Conservation (phyloP, 2,113 vertebrate species). For the Phylloscopus trochiloides region DNA sequence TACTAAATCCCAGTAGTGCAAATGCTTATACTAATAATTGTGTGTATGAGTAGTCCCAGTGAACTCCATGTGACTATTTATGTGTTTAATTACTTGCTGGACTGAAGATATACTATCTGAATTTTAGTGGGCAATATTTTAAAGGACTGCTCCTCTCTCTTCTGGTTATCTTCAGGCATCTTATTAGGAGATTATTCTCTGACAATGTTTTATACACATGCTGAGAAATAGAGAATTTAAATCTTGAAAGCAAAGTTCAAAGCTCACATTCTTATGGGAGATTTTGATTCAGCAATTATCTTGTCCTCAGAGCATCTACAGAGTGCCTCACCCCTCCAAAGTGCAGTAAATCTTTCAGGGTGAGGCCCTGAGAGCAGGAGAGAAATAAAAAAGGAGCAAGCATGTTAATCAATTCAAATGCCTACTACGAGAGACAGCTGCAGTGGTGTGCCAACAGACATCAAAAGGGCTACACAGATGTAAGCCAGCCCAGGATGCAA, state of each 20-base stretch:
- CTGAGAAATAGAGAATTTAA: conserved; percentile 2
- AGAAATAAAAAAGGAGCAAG: neutral
- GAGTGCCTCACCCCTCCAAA: neutral
- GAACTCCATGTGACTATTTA: conserved; percentile 28
- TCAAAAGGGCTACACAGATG: conserved; percentile 29
- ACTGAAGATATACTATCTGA: neutral
- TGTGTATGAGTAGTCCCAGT: neutral
- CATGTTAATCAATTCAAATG: conserved; percentile 22
- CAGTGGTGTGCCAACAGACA: neutral
- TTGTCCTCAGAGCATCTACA: neutral
- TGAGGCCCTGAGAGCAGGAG: neutral
- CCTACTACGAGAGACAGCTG: neutral
- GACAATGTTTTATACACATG: neutral
- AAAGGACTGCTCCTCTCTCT: neutral
- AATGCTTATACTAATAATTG: conserved; percentile 6
- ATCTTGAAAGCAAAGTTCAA: conserved; percentile 14
- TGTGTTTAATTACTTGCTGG: conserved; percentile 48
- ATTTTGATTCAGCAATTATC: conserved; percentile 17
- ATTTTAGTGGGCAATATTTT: conserved; percentile 5
- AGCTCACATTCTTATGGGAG: neutral
- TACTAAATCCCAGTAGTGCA: neutral
- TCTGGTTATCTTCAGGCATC: neutral
- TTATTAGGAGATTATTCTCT: conserved; percentile 31
- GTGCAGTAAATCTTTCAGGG: conserved; percentile 23
- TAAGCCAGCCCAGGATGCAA: conserved; percentile 11